These are phyloP conservation scores for Xestia rhomboidea DNA, from an alignment of 2,888 invertebrate species.

Conservation along the genomic window DNA sequence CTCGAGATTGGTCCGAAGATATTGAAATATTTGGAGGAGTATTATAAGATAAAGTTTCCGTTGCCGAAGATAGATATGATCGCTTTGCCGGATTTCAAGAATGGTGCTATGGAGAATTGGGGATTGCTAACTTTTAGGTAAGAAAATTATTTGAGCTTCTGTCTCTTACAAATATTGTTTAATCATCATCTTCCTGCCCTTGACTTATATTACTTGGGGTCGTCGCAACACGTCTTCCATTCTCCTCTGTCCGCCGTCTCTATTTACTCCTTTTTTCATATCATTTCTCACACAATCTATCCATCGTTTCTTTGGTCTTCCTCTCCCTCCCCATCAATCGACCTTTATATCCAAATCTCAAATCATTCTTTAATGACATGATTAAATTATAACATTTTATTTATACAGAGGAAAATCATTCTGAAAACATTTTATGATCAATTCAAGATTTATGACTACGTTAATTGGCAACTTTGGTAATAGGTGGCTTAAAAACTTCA, in stretches of 20 bases:
- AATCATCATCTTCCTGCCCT: too few relatives aligned
- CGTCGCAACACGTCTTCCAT: too few relatives aligned
- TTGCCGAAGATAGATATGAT: constrained; percentile 97
- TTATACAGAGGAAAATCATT: background rate
- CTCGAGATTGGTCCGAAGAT: constrained; percentile 94
- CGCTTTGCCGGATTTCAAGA: constrained; percentile 97
- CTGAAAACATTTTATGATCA: background rate
- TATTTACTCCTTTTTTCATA: too few relatives aligned
- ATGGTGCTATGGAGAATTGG: constrained; percentile 98
- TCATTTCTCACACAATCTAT: too few relatives aligned
- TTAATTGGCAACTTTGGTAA: constrained; percentile 3
- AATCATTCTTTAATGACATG: background rate
- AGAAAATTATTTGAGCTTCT: constrained; percentile 23
- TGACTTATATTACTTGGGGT: too few relatives aligned
- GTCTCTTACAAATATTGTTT: background rate
- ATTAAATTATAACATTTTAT: background rate
- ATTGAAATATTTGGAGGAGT: constrained; percentile 93
- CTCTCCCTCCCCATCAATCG: too few relatives aligned
- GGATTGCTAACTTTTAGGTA: constrained; percentile 94
- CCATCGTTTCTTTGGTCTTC: too few relatives aligned
- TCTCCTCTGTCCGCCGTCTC: too few relatives aligned
- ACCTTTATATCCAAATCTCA: too few relatives aligned
- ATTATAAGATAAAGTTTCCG: constrained; percentile 94
- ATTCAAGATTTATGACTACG: background rate
- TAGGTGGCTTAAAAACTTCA: background rate